Conservation (phyloP, 92 coral and sea anemone species). For the Zoanthus gigantus region DNA sequence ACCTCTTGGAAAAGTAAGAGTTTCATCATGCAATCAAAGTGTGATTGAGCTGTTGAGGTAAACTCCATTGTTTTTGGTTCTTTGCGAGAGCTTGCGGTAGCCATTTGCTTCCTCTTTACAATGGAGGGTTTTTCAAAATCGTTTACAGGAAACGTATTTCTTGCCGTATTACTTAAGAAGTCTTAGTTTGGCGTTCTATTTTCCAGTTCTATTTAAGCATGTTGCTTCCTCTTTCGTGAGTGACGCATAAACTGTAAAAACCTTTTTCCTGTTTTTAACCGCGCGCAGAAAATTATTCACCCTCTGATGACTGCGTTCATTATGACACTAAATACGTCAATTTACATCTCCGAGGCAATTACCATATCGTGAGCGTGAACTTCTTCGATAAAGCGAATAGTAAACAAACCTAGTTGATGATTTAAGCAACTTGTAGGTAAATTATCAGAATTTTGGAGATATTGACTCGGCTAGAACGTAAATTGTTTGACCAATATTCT, state of each 20-base stretch:
- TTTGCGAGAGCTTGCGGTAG: constrained; percentile 32
- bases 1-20: constrained; percentile 91
- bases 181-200: not conserved
- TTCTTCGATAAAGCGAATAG: constrained; percentile 22
- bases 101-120: constrained; percentile 16
- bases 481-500: not conserved
- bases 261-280: constrained; percentile 16
- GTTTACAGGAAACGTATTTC: constrained; percentile 20
- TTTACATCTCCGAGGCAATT: constrained; percentile 36
- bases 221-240: constrained; percentile 11
- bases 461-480: not conserved
- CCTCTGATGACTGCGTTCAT: not conserved
- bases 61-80: constrained; percentile 15
- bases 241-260: constrained; percentile 27
- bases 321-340: not conserved
- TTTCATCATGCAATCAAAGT: constrained; percentile 90
- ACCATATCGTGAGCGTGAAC: constrained; percentile 24
- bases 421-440: constrained; percentile 2
- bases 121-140: constrained; percentile 21
- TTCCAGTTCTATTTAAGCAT: not conserved
- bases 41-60: constrained; percentile 9
- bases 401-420: constrained; percentile 18
- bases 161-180: constrained; percentile 42
- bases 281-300: not conserved
- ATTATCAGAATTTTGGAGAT: not conserved